Conservation (phyloP, 2,888 invertebrate species). For the Macrosoma leucophasiata region DNA sequence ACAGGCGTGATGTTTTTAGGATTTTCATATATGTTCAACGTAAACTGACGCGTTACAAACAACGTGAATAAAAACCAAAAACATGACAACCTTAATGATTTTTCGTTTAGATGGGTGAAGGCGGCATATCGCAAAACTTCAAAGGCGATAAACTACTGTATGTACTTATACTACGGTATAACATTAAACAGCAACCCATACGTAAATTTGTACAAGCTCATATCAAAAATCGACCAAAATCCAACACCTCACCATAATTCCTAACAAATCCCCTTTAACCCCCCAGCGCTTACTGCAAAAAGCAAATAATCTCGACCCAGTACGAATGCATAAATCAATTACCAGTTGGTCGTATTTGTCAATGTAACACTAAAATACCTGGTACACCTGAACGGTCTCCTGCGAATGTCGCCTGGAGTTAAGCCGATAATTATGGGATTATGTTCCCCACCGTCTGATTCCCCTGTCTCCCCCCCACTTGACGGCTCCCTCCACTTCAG, state of each 20-base stretch:
- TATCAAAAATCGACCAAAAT: constrained; percentile 21
- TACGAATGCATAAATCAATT: constrained; percentile 49
- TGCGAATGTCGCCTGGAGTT: constrained; percentile 69
- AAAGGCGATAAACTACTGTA: too few species aligned
- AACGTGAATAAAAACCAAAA: too few species aligned
- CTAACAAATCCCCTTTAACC: constrained; percentile 22
- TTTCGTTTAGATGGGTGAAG: too few species aligned
- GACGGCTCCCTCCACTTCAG: constrained; percentile 46
- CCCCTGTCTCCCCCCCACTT: constrained; percentile 36
- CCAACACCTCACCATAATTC: constrained; percentile 27
- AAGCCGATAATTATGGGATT: constrained; percentile 74
- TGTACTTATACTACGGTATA: too few species aligned
- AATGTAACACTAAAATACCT: constrained; percentile 43
- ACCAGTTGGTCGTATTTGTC: constrained; percentile 40
- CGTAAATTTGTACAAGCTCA: too few species aligned
- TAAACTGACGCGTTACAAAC: too few species aligned
- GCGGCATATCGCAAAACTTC: too few species aligned
- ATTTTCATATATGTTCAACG: too few species aligned
- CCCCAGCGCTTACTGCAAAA: constrained; percentile 30
- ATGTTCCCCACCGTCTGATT: constrained; percentile 42
- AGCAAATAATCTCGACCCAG: constrained; percentile 23
- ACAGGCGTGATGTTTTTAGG: too few species aligned
- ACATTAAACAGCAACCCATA: too few species aligned
- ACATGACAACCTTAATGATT: too few species aligned
- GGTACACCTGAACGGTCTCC: constrained; percentile 49